A percentile compares a stretch with the other conserved stretches of the same genome.
Conservation (phyloP, 64 coral and sea anemone species). For the Stichodactyla helianthus region DNA sequence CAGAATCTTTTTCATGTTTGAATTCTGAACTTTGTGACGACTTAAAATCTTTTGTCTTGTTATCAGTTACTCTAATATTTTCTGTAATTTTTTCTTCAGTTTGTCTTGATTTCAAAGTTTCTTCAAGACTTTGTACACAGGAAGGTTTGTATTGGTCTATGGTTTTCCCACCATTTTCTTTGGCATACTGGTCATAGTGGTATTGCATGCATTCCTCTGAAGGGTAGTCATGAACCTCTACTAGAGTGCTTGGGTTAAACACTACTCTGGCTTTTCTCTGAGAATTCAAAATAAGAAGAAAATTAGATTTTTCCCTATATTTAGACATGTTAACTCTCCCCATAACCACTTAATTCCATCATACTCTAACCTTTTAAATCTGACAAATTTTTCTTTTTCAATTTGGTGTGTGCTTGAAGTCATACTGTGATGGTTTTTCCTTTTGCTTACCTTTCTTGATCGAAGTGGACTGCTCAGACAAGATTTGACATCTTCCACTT, state of each 20-base stretch:
- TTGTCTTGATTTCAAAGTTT: constrained; percentile 2
- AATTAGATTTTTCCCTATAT: background rate
- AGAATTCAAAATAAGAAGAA: background rate
- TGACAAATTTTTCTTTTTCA: background rate
- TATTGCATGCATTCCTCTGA: constrained; percentile 51
- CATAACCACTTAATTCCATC: no score
- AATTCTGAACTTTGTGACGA: background rate
- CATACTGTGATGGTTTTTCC: no score
- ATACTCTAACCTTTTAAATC: no score
- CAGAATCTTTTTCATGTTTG: background rate
- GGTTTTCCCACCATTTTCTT: constrained; percentile 48
- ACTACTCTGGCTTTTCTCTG: background rate
- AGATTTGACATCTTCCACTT: constrained; percentile 50
- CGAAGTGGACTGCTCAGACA: constrained; percentile 38
- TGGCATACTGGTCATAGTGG: constrained; percentile 42
- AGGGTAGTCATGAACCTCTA: constrained; percentile 70
- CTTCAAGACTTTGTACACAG: constrained; percentile 17
- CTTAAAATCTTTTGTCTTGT: background rate
- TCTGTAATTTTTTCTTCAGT: background rate
- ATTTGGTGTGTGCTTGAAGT: no score
- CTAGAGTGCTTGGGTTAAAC: background rate
- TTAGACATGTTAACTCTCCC: background rate
- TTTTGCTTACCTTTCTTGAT: constrained; percentile 65
- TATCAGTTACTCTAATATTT: background rate
- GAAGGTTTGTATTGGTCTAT: constrained; percentile 65